Evolutionary conservation across 2,113 vertebrate genomes (phyloP).

Genomic region (Abramis brama): DNA sequence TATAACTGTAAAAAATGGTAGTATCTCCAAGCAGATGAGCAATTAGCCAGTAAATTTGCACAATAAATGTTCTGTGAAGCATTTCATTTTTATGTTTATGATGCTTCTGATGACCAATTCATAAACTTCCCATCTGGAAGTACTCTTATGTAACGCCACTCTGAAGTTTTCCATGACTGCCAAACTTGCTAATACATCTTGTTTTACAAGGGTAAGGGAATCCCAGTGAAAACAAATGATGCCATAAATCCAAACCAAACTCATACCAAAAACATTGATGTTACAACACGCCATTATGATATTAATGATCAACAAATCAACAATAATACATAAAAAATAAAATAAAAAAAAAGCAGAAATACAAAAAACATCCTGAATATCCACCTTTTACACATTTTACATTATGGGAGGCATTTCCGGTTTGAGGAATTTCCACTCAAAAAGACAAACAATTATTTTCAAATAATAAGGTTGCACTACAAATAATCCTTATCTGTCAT

Average conservation of each 20-base stretch:
- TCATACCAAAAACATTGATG: not conserved
- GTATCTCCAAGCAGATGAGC: not conserved
- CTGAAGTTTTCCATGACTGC: constrained; percentile 64
- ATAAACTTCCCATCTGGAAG: constrained; percentile 73
- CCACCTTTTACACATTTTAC: too few relatives aligned
- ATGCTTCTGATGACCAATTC: constrained; percentile 55
- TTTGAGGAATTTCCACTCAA: too few relatives aligned
- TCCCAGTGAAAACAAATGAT: not conserved
- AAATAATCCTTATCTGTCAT: too few relatives aligned
- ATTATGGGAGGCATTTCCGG: too few relatives aligned
- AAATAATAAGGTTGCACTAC: too few relatives aligned
- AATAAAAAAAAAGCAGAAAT: too few relatives aligned
- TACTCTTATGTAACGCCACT: constrained; percentile 60
- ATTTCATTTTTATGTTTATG: constrained; percentile 58
- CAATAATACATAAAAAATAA: too few relatives aligned
- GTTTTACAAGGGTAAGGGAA: constrained; percentile 4
- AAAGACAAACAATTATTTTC: too few relatives aligned
- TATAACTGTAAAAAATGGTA: not conserved
- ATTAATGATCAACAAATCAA: too few relatives aligned
- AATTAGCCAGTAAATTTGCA: constrained; percentile 12
- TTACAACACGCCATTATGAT: not conserved
- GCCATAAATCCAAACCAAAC: not conserved
- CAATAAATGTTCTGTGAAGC: constrained; percentile 56
- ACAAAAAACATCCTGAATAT: too few relatives aligned
- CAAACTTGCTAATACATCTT: constrained; percentile 63